Evolutionary conservation across 2,888 invertebrate genomes (phyloP).

Genomic region (Arrhopalites spinosus): DNA sequence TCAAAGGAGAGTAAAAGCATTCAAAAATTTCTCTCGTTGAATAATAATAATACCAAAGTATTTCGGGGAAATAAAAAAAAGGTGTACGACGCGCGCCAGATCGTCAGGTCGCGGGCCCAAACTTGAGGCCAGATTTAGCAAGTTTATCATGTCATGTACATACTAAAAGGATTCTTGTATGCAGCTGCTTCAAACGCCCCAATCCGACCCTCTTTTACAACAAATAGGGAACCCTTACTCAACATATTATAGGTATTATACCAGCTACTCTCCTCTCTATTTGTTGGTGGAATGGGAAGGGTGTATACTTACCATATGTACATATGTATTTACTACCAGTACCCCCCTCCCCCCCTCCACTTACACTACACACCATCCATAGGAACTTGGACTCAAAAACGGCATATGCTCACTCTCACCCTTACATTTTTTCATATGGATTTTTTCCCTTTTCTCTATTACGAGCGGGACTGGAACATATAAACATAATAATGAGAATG

Average conservation of each 20-base stretch:
- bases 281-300: too few species aligned
- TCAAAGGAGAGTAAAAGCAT: constrained; percentile 15
- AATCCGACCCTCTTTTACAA: constrained; percentile 40
- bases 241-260: constrained; percentile 16
- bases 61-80: too few species aligned
- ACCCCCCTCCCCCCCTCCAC: not conserved
- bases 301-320: constrained; percentile 3
- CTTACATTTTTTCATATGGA: not conserved
- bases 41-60: constrained; percentile 21
- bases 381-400: not conserved
- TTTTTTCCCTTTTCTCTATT: constrained; percentile 2
- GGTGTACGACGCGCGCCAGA: constrained; percentile 52
- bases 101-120: constrained; percentile 53
- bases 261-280: constrained; percentile 24
- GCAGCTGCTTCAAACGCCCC: constrained; percentile 49
- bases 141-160: too few species aligned
- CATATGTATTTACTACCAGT: not conserved
- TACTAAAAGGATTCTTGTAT: not conserved
- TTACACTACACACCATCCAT: not conserved
- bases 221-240: constrained; percentile 38
- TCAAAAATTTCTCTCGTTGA: constrained; percentile 19
- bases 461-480: not conserved
- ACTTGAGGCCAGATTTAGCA: too few species aligned
- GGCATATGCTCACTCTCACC: constrained; percentile 23
- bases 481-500: constrained; percentile 8